phyloP scores from a whole-genome alignment of 2,113 vertebrate genomes.

The Euleptes europaea region DNA sequence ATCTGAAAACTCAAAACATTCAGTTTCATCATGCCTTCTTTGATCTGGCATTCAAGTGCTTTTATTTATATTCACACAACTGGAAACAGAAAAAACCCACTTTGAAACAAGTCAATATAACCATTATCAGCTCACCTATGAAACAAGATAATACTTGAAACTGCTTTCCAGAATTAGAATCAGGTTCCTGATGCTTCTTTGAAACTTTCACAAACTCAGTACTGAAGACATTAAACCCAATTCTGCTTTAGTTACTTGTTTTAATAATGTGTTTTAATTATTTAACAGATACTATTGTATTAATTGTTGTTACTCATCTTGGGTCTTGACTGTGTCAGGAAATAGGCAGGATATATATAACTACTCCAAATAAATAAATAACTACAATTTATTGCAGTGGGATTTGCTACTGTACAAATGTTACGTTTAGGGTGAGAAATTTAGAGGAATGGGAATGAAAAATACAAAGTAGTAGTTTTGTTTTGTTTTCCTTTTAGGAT shows the following conservation, averaged over 20 bases:
- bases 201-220: neutral
- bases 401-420: neutral
- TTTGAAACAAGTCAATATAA: constrained; percentile 10
- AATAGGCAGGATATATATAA: too few relatives aligned
- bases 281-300: constrained; percentile 2
- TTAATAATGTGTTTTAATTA: neutral
- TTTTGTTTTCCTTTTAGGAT: neutral
- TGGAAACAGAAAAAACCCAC: neutral
- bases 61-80: neutral
- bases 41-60: constrained; percentile 12
- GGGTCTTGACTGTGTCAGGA: too few relatives aligned
- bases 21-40: neutral
- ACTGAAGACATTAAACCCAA: neutral
- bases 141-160: rapidly evolving
- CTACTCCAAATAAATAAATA: neutral
- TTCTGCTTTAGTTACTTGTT: too few relatives aligned
- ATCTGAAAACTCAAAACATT: constrained; percentile 23
- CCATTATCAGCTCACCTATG: constrained; percentile 40
- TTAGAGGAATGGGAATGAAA: neutral
- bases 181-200: neutral
- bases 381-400: neutral
- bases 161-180: constrained; percentile 3
- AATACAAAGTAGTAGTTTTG: neutral
- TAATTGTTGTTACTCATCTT: too few relatives aligned
- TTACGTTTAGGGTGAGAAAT: neutral